These are phyloP conservation scores for Atethmia centrago DNA, from an alignment of 2,888 invertebrate genomes.

Conservation along the genomic window DNA sequence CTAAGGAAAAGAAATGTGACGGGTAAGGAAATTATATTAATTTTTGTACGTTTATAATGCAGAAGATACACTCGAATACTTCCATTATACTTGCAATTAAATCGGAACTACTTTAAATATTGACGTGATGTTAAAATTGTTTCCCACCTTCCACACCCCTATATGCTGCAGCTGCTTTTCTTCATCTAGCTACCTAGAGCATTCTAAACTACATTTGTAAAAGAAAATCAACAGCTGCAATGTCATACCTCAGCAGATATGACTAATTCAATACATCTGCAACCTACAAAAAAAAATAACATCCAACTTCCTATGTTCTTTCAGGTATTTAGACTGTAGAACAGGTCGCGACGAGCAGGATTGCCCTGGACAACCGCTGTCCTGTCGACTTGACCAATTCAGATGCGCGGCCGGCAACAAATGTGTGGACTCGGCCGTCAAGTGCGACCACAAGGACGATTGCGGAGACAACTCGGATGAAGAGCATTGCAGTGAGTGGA, in stretches of 20 bases:
- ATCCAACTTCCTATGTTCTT: neutral
- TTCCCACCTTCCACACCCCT: neutral
- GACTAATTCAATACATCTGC: neutral
- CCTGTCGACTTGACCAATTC: conserved; percentile 96
- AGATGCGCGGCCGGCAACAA: conserved; percentile 95
- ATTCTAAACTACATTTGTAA: neutral
- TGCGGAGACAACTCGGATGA: conserved; percentile 98
- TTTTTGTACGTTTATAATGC: neutral
- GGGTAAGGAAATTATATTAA: conserved; percentile 85
- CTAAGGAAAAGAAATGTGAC: conserved; percentile 97
- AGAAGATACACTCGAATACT: neutral
- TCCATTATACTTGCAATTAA: neutral
- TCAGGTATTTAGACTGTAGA: conserved; percentile 94
- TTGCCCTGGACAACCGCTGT: conserved; percentile 91
- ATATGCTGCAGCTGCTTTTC: neutral
- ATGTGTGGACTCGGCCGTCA: conserved; percentile 93
- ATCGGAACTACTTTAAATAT: neutral
- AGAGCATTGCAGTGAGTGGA: conserved; percentile 94
- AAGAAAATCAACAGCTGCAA: neutral
- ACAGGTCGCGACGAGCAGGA: conserved; percentile 95
- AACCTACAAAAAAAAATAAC: neutral
- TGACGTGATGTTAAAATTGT: neutral
- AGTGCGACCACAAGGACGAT: conserved; percentile 97
- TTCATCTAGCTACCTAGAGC: neutral
- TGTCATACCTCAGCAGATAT: neutral